Evolutionary conservation across 1,140 invertebrate species (phyloP).

Genomic region (Trachymyrmex septentrionalis): DNA sequence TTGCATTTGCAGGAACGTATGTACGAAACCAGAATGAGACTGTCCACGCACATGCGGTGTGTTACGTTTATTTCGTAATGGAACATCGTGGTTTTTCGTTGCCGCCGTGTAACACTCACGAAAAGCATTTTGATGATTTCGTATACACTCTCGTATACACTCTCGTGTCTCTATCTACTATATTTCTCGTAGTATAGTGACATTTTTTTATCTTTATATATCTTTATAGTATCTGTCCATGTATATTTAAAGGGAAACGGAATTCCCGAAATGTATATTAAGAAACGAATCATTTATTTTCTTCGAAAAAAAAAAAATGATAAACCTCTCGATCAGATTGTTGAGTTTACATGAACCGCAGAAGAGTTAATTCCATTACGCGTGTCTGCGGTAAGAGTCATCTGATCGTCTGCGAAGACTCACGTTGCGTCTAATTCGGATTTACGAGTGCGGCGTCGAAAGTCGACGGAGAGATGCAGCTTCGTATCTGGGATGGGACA

Average conservation of each 20-base stretch:
- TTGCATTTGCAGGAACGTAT: background rate
- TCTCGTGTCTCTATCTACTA: background rate
- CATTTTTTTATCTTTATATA: background rate
- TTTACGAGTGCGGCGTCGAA: conserved; percentile 54
- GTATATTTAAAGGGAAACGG: background rate
- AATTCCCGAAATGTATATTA: background rate
- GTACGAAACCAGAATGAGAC: background rate
- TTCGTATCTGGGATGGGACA: background rate
- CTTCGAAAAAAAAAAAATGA: background rate
- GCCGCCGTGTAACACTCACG: background rate
- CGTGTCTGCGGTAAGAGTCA: background rate
- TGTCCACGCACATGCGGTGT: background rate
- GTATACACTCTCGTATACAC: background rate
- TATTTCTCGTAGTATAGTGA: background rate
- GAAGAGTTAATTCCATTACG: conserved; percentile 28
- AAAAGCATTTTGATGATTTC: background rate
- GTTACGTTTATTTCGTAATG: conserved; percentile 9
- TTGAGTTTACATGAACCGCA: background rate
- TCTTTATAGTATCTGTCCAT: background rate
- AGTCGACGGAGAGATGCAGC: conserved; percentile 17
- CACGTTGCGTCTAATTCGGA: conserved; percentile 37
- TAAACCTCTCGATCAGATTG: background rate
- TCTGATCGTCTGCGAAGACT: conserved; percentile 30
- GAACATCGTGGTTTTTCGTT: background rate
- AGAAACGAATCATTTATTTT: background rate